Conservation (phyloP, 23 tunicate genomes). For the Trididemnum nubilum region DNA sequence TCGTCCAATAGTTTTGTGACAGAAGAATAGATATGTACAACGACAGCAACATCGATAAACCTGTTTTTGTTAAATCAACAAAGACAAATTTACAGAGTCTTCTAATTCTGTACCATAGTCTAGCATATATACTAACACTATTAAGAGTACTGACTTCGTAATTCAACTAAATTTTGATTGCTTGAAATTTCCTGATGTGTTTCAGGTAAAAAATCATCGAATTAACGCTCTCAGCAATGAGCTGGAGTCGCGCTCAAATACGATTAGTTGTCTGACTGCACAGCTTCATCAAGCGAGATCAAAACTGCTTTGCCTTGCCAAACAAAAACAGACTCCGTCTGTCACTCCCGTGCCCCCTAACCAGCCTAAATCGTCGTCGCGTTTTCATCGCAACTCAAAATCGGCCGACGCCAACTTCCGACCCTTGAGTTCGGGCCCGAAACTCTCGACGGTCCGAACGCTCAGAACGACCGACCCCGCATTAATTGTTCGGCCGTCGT, state of each 20-base stretch:
- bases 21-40: too few species aligned
- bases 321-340: slow-evolving; percentile 9
- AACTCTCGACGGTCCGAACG: neutral
- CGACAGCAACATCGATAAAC: too few species aligned
- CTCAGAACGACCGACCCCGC: neutral
- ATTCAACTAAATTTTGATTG: neutral
- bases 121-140: neutral
- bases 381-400: slow-evolving; percentile 32
- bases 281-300: slow-evolving; percentile 69
- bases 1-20: too few species aligned
- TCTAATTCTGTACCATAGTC: too few species aligned
- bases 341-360: slow-evolving; percentile 16
- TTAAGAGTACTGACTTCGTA: neutral
- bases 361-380: neutral
- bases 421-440: slow-evolving; percentile 1
- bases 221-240: slow-evolving; percentile 41
- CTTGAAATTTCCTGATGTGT: neutral
- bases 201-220: slow-evolving; percentile 45
- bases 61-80: too few species aligned
- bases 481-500: slow-evolving; percentile 1
- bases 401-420: slow-evolving; percentile 33
- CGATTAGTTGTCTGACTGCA: slow-evolving; percentile 49
- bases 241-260: slow-evolving; percentile 44
- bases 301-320: slow-evolving; percentile 28
- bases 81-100: too few species aligned